Percentiles rank a stretch among this genome's conserved stretches.
phyloP scores from a whole-genome alignment of 2,797 vertebrate genomes.

The Channallabes apus region DNA sequence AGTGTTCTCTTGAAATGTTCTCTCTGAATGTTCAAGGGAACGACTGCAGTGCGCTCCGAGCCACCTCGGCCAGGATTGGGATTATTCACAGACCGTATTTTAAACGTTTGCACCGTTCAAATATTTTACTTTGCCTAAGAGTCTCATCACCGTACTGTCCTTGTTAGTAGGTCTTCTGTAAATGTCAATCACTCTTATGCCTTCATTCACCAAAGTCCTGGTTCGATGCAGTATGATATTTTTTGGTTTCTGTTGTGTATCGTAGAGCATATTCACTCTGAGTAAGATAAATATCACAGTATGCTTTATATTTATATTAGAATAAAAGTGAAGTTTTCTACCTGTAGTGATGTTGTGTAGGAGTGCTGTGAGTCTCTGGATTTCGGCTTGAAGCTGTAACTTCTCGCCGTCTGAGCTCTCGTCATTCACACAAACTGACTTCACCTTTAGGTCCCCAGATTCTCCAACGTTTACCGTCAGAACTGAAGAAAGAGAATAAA shows the following conservation, averaged over 20 bases:
- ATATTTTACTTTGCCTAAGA: too few relatives aligned
- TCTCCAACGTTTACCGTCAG: not conserved
- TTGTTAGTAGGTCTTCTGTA: too few relatives aligned
- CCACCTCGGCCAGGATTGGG: too few relatives aligned
- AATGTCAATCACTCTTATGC: too few relatives aligned
- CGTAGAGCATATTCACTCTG: not conserved
- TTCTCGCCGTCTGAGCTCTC: not conserved
- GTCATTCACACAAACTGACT: not conserved
- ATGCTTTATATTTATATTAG: not conserved
- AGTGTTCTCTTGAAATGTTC: too few relatives aligned
- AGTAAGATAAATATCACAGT: not conserved
- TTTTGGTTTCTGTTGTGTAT: not conserved
- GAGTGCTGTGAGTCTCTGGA: not conserved
- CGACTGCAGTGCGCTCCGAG: too few relatives aligned
- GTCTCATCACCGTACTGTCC: too few relatives aligned
- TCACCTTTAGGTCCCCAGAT: not conserved
- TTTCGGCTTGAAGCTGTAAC: not conserved
- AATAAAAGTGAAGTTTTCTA: not conserved
- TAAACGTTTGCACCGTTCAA: too few relatives aligned
- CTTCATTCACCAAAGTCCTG: too few relatives aligned
- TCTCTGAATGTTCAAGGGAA: too few relatives aligned
- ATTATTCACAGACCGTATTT: too few relatives aligned
- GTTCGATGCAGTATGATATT: too few relatives aligned
- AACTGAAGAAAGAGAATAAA: not conserved
- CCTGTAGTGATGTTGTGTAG: slow-evolving; percentile 8